Base-by-base conservation (phyloP, 2,797 vertebrate genomes). In the Falco novaeseelandiae region DNA sequence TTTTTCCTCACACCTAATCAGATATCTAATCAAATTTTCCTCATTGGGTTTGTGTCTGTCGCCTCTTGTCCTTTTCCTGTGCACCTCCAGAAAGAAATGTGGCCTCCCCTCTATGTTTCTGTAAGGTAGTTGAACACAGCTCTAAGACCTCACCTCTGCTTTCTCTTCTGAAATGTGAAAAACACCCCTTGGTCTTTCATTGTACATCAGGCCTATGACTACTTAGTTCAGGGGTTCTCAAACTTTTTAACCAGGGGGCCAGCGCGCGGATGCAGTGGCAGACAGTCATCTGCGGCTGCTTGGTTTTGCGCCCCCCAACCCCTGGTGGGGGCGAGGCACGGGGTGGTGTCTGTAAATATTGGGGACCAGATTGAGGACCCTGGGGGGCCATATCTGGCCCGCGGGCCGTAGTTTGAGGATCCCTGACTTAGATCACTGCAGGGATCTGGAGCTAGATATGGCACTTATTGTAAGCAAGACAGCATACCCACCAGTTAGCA, bases 111-210 rank as follows among this genome's bases (percentile, higher is more conserved):
- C 30, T 63, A 4, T 4, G 0, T 67, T 83, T 40, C 58, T 46
- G 29, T 59, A 61, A 59, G n/a, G 51, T 34, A 48, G 14, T 51
- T 78, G 40, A 87, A 69, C 22, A 48, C 13, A 73, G 22, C 26
- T 77, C 15, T 51, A 77, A 78, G 70, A 59, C 36, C 23, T 69
- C 29, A 59, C 15, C 18, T 83, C 13, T 0, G 1, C 12, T 83
- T 80, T 83, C 49, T 83, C 25, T 92, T 59, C 46, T 78, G 48
- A 85, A 73, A 18, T 46, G 30, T 83, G n/a, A 63, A 2, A 1
- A 34, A 18, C 5, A 0, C 4, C 6, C 27, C 27, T 40, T 0
- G 0, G 32, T 58, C 26, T 72, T 15, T 42, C 32, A 25, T 58
- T 61, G 10, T 67, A 34, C 20, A 38, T 32, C 10, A 62, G 54